These are phyloP conservation scores for Ormyrus labotus DNA, from an alignment of 2,888 invertebrate genomes.

Conservation along the genomic window DNA sequence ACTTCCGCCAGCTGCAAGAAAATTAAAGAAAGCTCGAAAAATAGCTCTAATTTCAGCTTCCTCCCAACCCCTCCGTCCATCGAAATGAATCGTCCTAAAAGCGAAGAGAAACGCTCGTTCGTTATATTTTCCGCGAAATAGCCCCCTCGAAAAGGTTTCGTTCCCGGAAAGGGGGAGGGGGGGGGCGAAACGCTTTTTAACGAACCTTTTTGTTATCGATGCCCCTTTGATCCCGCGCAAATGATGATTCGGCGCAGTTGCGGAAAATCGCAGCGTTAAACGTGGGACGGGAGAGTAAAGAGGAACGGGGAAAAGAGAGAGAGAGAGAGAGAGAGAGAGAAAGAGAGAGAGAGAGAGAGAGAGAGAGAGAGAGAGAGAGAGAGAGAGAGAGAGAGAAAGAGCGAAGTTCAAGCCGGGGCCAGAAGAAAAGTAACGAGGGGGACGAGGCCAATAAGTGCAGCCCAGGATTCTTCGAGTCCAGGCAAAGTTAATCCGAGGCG, in stretches of 20 bases:
- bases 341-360: too few relatives aligned
- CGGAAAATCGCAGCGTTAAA: background rate
- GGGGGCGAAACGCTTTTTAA: background rate
- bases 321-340: too few relatives aligned
- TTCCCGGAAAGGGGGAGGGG: background rate
- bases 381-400: too few relatives aligned
- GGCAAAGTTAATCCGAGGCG: constrained; percentile 5
- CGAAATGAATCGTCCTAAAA: too few relatives aligned
- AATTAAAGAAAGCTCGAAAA: too few relatives aligned
- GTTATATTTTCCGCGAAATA: too few relatives aligned
- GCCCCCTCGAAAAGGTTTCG: too few relatives aligned
- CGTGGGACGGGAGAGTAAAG: background rate
- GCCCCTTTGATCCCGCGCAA: background rate
- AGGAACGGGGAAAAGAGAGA: too few relatives aligned
- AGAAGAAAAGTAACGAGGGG: constrained; percentile 9
- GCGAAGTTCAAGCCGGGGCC: background rate
- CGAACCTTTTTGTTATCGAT: background rate
- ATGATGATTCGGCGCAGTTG: background rate
- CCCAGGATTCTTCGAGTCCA: background rate
- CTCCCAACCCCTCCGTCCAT: background rate
- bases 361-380: too few relatives aligned
- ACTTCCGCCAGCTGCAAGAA: too few relatives aligned
- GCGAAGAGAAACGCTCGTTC: too few relatives aligned
- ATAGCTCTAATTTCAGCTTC: too few relatives aligned
- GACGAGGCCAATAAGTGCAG: constrained; percentile 8